Conservation (phyloP, 2,113 vertebrate genomes). For the Planiliza haematocheilus region DNA sequence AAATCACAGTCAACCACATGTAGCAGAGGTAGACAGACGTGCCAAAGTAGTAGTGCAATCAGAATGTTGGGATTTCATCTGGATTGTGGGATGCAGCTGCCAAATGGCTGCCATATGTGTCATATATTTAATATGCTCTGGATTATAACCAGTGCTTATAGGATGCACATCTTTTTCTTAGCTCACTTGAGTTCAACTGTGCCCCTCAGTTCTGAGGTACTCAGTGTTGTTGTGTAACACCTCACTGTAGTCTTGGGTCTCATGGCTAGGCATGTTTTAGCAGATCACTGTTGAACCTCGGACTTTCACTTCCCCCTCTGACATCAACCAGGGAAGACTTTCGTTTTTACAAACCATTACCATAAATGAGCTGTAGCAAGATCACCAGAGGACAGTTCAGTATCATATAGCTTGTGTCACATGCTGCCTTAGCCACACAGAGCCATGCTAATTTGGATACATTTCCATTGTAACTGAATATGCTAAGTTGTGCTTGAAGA, state of each 20-base stretch:
- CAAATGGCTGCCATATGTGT: not conserved
- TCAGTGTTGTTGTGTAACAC: slow-evolving; percentile 45
- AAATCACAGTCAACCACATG: too few species aligned
- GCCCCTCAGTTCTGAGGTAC: too few species aligned
- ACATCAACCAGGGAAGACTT: not conserved
- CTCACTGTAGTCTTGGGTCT: not conserved
- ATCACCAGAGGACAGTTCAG: not conserved
- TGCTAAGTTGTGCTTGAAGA: not conserved
- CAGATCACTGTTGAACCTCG: slow-evolving; percentile 42
- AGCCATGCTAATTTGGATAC: too few species aligned
- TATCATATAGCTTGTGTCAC: not conserved
- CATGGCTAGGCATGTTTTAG: not conserved
- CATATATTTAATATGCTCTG: not conserved
- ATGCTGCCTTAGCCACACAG: not conserved
- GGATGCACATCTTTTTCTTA: not conserved
- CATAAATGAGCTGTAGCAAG: not conserved
- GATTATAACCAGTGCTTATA: not conserved
- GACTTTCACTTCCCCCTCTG: slow-evolving; percentile 64
- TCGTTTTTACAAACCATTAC: not conserved
- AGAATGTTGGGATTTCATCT: too few species aligned
- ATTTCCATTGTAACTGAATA: too few species aligned
- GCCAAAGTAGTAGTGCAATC: too few species aligned
- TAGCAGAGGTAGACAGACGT: too few species aligned
- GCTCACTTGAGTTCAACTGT: not conserved
- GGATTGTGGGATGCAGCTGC: not conserved